Evolutionary conservation across 2,113 vertebrate genomes (phyloP).

Genomic region (Nerophis lumbriciformis): DNA sequence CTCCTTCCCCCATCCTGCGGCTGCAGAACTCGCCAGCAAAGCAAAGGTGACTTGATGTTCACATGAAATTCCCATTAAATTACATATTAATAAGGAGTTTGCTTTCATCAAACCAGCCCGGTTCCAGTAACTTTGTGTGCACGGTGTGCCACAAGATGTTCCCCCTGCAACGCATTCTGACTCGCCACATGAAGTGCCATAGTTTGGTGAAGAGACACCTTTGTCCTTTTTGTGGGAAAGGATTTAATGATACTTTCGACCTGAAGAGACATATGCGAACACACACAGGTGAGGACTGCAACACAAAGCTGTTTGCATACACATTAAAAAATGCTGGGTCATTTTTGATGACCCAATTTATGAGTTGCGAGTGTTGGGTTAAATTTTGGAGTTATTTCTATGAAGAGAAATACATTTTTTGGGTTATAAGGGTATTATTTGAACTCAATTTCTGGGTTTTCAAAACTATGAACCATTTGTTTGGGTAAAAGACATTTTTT

Average conservation of each 20-base stretch:
- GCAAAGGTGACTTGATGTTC: slow-evolving; percentile 48
- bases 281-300: slow-evolving; percentile 74
- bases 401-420: too few species aligned
- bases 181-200: slow-evolving; percentile 85
- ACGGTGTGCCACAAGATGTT: slow-evolving; percentile 80
- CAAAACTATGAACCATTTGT: too few species aligned
- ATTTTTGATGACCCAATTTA: too few species aligned
- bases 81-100: neutral
- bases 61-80: neutral
- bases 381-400: too few species aligned
- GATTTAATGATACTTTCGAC: slow-evolving; percentile 89
- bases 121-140: slow-evolving; percentile 70
- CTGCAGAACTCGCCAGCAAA: slow-evolving; percentile 43
- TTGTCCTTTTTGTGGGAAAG: slow-evolving; percentile 81
- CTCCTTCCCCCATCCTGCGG: slow-evolving; percentile 31
- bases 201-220: slow-evolving; percentile 78
- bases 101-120: slow-evolving; percentile 24
- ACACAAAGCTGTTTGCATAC: neutral
- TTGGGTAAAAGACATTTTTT: too few species aligned
- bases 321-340: too few species aligned
- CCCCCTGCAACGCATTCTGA: slow-evolving; percentile 84
- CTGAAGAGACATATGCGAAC: slow-evolving; percentile 89
- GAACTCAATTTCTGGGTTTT: too few species aligned
- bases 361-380: too few species aligned
- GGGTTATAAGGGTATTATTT: too few species aligned